Evolutionary conservation across 2,113 vertebrate species (phyloP).

Genomic region (Hippocampus abdominalis): DNA sequence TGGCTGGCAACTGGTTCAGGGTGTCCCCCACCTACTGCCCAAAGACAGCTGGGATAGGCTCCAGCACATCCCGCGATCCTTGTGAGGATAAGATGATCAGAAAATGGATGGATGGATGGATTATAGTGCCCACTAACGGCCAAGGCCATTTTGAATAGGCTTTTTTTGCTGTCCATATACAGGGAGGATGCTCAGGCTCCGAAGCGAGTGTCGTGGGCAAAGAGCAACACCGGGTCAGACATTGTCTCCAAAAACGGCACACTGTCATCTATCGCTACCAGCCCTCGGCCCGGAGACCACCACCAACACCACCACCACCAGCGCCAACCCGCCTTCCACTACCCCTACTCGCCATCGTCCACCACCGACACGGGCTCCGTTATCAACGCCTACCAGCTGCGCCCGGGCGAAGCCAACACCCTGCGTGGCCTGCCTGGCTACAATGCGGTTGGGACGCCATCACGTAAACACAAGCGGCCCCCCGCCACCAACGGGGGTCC

Average conservation of each 20-base stretch:
- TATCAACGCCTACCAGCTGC: slow-evolving; percentile 68
- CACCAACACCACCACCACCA: slow-evolving; percentile 49
- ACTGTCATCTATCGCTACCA: slow-evolving; percentile 80
- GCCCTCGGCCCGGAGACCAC: slow-evolving; percentile 65
- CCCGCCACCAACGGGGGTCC: slow-evolving; percentile 55
- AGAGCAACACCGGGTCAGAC: slow-evolving; percentile 77
- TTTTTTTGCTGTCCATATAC: not conserved
- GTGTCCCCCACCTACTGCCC: no score
- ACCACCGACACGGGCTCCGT: slow-evolving; percentile 69
- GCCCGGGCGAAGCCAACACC: slow-evolving; percentile 60
- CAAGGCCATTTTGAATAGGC: no score
- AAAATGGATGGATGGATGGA: no score
- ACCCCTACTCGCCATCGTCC: slow-evolving; percentile 62
- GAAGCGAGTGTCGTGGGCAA: slow-evolving; percentile 82
- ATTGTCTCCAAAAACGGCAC: slow-evolving; percentile 85
- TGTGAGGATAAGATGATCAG: no score
- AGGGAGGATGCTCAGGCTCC: slow-evolving; percentile 87
- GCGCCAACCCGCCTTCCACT: slow-evolving; percentile 56
- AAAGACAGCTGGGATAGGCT: no score
- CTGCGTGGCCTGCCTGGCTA: slow-evolving; percentile 77
- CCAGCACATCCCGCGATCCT: no score
- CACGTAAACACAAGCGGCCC: slow-evolving; percentile 48
- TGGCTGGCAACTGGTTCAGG: no score
- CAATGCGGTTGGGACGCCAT: slow-evolving; percentile 54
- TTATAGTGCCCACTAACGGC: no score